Conservation (phyloP, 2,888 invertebrate genomes). For the Drosophila buzzatii region DNA sequence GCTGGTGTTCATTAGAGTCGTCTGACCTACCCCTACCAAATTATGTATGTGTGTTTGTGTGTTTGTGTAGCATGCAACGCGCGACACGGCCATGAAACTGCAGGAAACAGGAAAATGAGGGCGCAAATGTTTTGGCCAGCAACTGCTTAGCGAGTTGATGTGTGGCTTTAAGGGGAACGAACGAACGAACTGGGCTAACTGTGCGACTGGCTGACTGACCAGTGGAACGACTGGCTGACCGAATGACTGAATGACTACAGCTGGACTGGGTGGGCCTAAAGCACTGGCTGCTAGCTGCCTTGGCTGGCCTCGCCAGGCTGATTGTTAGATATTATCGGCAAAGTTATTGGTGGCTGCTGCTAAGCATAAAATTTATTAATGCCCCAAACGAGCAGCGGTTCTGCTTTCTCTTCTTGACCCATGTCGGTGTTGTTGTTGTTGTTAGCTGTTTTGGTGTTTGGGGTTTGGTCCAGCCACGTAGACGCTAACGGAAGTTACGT, state of each 20-base stretch:
- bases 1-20: constrained; percentile 68
- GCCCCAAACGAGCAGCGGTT: constrained; percentile 51
- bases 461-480: constrained; percentile 46
- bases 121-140: constrained; percentile 37
- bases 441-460: constrained; percentile 15
- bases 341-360: constrained; percentile 73
- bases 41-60: constrained; percentile 45
- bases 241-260: neutral
- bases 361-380: constrained; percentile 79
- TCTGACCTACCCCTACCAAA: constrained; percentile 40
- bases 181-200: constrained; percentile 31
- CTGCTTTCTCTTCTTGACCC: constrained; percentile 6
- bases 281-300: constrained; percentile 3
- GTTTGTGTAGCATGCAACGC: constrained; percentile 66
- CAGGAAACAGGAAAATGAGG: constrained; percentile 48
- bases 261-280: constrained; percentile 8
- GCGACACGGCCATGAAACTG: constrained; percentile 44
- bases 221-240: neutral
- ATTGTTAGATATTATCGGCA: constrained; percentile 76
- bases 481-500: constrained; percentile 74
- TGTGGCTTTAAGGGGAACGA: constrained; percentile 22
- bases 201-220: constrained; percentile 16
- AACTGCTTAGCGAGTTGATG: constrained; percentile 50
- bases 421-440: neutral
- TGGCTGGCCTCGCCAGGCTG: constrained; percentile 41